A percentile compares a stretch with the other conserved stretches of the same genome.
Conservation (phyloP, 2,888 invertebrate genomes). For the Gryllus longicercus region DNA sequence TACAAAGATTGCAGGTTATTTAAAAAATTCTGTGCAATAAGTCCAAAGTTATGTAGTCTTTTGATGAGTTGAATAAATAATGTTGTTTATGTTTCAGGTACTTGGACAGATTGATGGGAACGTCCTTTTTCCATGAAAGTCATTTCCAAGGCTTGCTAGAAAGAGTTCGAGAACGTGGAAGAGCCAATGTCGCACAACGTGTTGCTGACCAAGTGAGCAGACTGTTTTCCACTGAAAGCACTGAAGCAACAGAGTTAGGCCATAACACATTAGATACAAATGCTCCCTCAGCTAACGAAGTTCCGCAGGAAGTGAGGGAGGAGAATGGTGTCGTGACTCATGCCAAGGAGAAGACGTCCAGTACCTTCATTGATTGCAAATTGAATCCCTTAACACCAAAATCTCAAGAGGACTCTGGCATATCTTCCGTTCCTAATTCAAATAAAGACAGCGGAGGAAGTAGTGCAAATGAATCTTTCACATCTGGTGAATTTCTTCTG, state of each 20-base stretch:
- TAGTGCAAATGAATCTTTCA: conserved; percentile 23
- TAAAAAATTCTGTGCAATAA: neutral
- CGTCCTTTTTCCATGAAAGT: conserved; percentile 78
- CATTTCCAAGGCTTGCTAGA: conserved; percentile 74
- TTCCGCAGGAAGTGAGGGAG: neutral
- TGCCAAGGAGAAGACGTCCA: neutral
- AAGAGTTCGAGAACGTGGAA: conserved; percentile 70
- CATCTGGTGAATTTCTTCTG: conserved; percentile 45
- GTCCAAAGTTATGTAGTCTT: neutral
- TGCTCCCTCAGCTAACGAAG: neutral
- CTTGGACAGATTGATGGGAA: conserved; percentile 80
- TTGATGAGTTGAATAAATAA: no score
- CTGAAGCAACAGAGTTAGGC: neutral
- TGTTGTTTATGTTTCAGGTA: conserved; percentile 51
- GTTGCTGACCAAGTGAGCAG: conserved; percentile 69
- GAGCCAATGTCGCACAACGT: conserved; percentile 62
- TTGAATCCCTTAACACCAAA: neutral
- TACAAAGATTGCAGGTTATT: conserved; percentile 72
- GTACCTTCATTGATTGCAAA: neutral
- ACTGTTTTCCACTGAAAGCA: conserved; percentile 34
- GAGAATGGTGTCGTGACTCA: neutral
- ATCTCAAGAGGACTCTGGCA: conserved; percentile 47
- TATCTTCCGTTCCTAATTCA: conserved; percentile 46
- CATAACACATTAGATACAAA: neutral
- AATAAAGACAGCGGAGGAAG: conserved; percentile 44